Evolutionary conservation across 2,797 vertebrate species (phyloP), one percentile per base, ranked within the genome.

Genomic region (Catostomus latipinnis): DNA sequence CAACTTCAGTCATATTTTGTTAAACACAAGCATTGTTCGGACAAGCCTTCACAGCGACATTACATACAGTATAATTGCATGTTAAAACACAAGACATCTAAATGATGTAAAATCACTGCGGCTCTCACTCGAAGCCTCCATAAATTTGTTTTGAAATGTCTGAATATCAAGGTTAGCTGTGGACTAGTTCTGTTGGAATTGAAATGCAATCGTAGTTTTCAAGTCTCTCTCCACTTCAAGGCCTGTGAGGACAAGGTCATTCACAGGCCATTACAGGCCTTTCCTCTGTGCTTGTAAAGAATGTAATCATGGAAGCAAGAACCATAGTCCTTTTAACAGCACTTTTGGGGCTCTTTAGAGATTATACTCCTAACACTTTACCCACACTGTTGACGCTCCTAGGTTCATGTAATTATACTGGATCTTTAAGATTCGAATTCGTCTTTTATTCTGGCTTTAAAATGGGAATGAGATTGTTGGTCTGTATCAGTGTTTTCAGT

Each of bases 301-400:
- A 71, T 79, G 52, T 79, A 79, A 79, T 79, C 77, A 79, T 71
- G 9, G 50, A 72, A 60, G 69, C 60, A 66, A 79, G 57, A 72
- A 72, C 61, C 77, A 79, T 50, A 72, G 60, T 45, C 77, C 50
- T 53, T 66, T 57, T 79, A 60, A 79, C 70, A 58, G 77, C 69
- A 79, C 60, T 79, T 34, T 72, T 79, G 77, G 50, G 43, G 16
- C 69, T 72, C 53, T 50, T 65, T 79, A 57, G 70, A 79, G 69
- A 61, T 57, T 79, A 14, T 12, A 66, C 50, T 72, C 69, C 16
- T 22, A 71, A 65, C 61, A 14, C 56, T 77, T 71, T 49, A 78
- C 60, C 57, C 49, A 54, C 68, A 65, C 58, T 72, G 16, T 22
- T 10, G 16, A 56, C 12, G 58, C 50, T 79, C 60, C 56, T 56